A percentile compares a stretch with the other conserved stretches of the same genome.
Evolutionary conservation across 1,140 invertebrate species (phyloP).

Genomic region (Brachionus rubens): DNA sequence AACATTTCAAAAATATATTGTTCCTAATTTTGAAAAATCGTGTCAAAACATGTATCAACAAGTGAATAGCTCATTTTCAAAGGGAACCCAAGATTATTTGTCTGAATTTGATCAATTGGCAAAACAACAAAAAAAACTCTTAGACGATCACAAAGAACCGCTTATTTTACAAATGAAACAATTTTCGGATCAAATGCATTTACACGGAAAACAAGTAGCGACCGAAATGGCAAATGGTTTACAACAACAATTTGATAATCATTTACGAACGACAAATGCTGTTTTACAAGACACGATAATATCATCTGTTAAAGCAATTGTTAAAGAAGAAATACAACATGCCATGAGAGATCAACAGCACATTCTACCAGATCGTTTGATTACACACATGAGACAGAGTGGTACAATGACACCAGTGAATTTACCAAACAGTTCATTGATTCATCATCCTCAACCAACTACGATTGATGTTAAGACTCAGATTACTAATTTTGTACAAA

Average conservation of each 20-base stretch:
- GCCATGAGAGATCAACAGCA: constrained; percentile 66
- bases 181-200: constrained; percentile 49
- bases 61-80: constrained; percentile 77
- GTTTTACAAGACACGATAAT: constrained; percentile 37
- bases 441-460: constrained; percentile 49
- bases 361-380: constrained; percentile 64
- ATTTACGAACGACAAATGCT: constrained; percentile 49
- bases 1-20: constrained; percentile 69
- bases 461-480: constrained; percentile 65
- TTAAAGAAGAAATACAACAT: constrained; percentile 64
- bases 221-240: constrained; percentile 52
- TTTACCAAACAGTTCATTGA: neutral
- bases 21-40: constrained; percentile 79
- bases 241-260: constrained; percentile 50
- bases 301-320: constrained; percentile 48
- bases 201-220: constrained; percentile 50
- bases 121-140: constrained; percentile 46
- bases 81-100: constrained; percentile 83
- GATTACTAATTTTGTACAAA: constrained; percentile 70
- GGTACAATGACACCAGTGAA: constrained; percentile 67
- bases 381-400: constrained; percentile 65
- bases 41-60: constrained; percentile 80
- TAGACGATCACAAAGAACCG: constrained; percentile 52
- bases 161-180: constrained; percentile 51
- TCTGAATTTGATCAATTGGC: constrained; percentile 48